These are phyloP conservation scores for Leptonema lineaticorne DNA, from an alignment of 1,140 invertebrate species.

Conservation along the genomic window DNA sequence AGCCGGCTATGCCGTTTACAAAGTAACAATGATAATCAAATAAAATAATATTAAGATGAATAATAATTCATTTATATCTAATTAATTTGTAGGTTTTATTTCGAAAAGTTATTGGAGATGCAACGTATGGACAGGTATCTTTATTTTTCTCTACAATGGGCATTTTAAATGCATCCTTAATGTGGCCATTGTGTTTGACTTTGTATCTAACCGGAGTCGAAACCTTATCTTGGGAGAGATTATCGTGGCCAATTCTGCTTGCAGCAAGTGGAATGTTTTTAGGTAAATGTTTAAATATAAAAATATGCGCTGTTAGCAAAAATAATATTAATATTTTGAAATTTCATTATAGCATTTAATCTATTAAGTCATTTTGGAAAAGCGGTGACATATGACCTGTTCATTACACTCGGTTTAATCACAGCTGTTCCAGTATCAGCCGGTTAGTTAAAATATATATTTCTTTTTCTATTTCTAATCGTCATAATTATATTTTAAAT, in stretches of 20 bases:
- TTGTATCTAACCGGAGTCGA: constrained; percentile 85
- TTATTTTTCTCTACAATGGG: constrained; percentile 86
- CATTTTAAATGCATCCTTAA: constrained; percentile 75
- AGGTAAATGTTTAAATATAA: constrained; percentile 55
- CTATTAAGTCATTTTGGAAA: constrained; percentile 89
- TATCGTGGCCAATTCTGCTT: constrained; percentile 80
- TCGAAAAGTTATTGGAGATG: constrained; percentile 88
- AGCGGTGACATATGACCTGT: constrained; percentile 87
- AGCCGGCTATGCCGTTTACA: constrained; percentile 88
- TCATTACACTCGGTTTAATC: constrained; percentile 88
- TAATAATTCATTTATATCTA: neutral
- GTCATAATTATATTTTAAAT: neutral
- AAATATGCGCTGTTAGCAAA: neutral
- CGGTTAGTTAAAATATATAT: constrained; percentile 62
- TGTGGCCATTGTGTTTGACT: constrained; percentile 84
- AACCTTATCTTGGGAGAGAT: constrained; percentile 70
- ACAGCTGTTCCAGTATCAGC: constrained; percentile 90
- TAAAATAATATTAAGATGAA: neutral
- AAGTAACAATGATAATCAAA: constrained; percentile 60
- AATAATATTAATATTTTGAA: neutral
- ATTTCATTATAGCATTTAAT: constrained; percentile 78
- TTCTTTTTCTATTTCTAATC: no score
- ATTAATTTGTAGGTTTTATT: constrained; percentile 71
- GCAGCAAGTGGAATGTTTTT: constrained; percentile 75
- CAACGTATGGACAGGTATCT: constrained; percentile 82